phyloP scores from a whole-genome alignment of 1,140 invertebrate genomes.

The Amphibalanus amphitrite region DNA sequence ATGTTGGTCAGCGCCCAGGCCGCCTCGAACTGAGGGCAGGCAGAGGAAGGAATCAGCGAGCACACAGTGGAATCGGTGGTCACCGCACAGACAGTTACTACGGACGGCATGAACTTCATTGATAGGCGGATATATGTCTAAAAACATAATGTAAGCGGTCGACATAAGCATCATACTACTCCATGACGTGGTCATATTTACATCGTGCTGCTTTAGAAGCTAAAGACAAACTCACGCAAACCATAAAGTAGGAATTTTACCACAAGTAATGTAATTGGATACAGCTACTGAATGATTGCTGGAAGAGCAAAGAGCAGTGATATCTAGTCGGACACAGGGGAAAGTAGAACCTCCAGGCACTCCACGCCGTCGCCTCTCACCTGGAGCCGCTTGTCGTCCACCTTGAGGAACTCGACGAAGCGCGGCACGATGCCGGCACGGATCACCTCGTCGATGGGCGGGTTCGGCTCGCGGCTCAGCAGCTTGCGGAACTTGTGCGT shows the following conservation, averaged over 20 bases:
- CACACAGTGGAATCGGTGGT: too few species aligned
- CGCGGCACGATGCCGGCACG: conserved; percentile 83
- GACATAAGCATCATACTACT: neutral
- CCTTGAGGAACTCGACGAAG: conserved; percentile 86
- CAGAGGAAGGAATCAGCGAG: conserved; percentile 97
- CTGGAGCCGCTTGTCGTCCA: conserved; percentile 65
- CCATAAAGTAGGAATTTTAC: too few species aligned
- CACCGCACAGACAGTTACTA: conserved; percentile 94
- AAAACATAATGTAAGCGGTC: conserved; percentile 7
- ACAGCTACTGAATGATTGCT: too few species aligned
- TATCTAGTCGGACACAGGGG: too few species aligned
- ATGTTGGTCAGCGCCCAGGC: too few species aligned
- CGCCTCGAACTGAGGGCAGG: conserved; percentile 41
- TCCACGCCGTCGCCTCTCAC: too few species aligned
- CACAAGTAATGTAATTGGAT: too few species aligned
- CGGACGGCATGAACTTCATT: conserved; percentile 38
- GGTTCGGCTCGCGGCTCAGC: conserved; percentile 87
- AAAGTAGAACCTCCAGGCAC: too few species aligned
- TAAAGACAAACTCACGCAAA: too few species aligned
- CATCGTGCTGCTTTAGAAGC: too few species aligned
- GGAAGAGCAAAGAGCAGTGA: too few species aligned
- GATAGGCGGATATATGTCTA: neutral
- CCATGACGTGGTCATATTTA: too few species aligned
- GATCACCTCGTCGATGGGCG: conserved; percentile 95
- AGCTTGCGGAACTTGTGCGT: conserved; percentile 92